Conservation (phyloP, 2,113 vertebrate species). For the Ahaetulla prasina region DNA sequence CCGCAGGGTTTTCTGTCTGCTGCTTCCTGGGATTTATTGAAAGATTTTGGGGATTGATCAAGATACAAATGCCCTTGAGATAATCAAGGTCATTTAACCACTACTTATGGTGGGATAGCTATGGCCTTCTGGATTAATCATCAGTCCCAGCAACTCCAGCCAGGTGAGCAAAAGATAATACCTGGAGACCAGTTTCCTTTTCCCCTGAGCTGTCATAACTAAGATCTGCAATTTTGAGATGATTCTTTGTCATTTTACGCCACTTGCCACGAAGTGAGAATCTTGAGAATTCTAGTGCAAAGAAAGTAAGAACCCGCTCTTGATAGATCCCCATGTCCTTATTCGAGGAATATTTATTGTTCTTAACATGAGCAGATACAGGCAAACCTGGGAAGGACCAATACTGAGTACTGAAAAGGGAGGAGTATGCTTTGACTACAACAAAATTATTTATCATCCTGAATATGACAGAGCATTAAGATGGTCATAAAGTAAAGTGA, state of each 20-base stretch:
- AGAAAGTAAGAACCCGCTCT: too few species aligned
- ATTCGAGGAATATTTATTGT: neutral
- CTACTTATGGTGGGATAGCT: neutral
- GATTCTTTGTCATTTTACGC: neutral
- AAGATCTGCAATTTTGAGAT: neutral
- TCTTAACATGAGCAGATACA: neutral
- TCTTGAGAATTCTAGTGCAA: neutral
- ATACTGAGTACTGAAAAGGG: neutral
- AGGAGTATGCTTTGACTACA: neutral
- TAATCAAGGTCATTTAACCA: neutral
- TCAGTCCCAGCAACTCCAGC: neutral
- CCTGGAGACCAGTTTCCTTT: neutral
- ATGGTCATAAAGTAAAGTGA: neutral
- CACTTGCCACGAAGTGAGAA: neutral
- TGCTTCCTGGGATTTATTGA: neutral
- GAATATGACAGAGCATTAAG: neutral
- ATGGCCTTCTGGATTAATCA: neutral
- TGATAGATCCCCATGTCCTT: too few species aligned
- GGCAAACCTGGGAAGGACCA: neutral
- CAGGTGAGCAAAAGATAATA: neutral
- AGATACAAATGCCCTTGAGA: neutral
- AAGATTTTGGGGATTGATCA: neutral
- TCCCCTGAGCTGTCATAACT: neutral
- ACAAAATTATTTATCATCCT: neutral
- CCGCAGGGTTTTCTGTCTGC: neutral